Evolutionary conservation across 2,113 vertebrate species (phyloP), one percentile per base, ranked within the genome.

Genomic region (Columba livia): DNA sequence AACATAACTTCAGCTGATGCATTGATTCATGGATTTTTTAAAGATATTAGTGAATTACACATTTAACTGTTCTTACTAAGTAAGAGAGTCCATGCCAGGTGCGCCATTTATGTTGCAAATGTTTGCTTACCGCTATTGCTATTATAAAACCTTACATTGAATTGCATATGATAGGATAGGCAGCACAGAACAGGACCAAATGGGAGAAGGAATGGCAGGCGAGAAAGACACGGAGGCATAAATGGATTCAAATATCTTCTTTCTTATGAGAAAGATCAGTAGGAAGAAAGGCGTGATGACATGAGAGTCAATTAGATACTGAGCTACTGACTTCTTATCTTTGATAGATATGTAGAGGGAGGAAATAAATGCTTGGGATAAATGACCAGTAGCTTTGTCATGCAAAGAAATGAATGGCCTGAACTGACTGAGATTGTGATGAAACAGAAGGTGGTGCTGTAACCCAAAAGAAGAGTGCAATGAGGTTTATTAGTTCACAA

Each of bases 371-470:
- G 23, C 16, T 51, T 56, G 32, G 50, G 16, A 8, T 71, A 26
- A 78, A 31, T 60, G n/a, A 26, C 23, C 2, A 0, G 6, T 28
- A 25, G 32, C 26, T 93, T 51, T 83, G 54, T 36, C 8, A 19
- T 8, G 10, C 15, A 31, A 34, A n/a, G 19, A 64, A 34, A 50
- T 24, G 15, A 17, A 47, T 70, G 10, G 29, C 44, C 8, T 65
- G 86, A 53, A 9, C 47, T 23, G 47, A 36, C 50, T 15, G 36
- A 42, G 73, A 6, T 3, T 5, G 69, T 19, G 48, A 44, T 28
- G 44, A 38, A 71, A 80, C 92, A 93, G 90, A 75, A 94, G 93
- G 88, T 94, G 92, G 88, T 88, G 92, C 92, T 97, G 32, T 96
- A 74, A 67, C 29, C 34, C 87, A 42, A n/a, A 69, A 56, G 48